Evolutionary conservation across 2,113 vertebrate genomes (phyloP).

Genomic region (Brevimyrus niger): DNA sequence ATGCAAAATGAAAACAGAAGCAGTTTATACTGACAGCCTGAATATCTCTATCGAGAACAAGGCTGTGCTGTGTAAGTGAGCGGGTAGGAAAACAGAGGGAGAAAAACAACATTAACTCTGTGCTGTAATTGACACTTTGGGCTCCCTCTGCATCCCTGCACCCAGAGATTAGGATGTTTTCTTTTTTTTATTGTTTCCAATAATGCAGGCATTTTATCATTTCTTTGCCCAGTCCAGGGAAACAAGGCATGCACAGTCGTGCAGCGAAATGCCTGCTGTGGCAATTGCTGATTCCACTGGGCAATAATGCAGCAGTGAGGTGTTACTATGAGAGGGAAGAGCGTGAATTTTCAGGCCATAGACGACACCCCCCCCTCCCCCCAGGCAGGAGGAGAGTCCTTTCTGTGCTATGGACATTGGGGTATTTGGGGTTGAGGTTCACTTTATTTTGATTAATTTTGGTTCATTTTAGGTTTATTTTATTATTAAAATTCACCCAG

Average conservation of each 20-base stretch:
- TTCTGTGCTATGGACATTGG: slow-evolving; percentile 47
- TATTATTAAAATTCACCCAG: slow-evolving; percentile 18
- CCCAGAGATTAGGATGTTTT: slow-evolving; percentile 58
- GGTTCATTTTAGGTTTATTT: slow-evolving; percentile 40
- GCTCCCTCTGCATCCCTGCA: slow-evolving; percentile 49
- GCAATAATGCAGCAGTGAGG: background rate
- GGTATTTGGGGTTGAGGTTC: slow-evolving; percentile 34
- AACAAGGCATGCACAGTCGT: background rate
- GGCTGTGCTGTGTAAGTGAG: slow-evolving; percentile 82
- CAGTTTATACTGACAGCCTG: slow-evolving; percentile 99
- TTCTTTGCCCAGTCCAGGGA: background rate
- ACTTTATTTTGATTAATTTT: slow-evolving; percentile 38
- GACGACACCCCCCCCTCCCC: background rate
- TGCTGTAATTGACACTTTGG: slow-evolving; percentile 65
- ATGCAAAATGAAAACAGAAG: slow-evolving; percentile 99
- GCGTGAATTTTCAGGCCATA: background rate
- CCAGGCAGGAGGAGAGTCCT: slow-evolving; percentile 41
- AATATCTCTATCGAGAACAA: slow-evolving; percentile 99
- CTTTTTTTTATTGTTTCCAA: slow-evolving; percentile 39
- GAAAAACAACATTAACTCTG: slow-evolving; percentile 53
- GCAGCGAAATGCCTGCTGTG: background rate
- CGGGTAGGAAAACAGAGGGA: slow-evolving; percentile 46
- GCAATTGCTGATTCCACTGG: background rate
- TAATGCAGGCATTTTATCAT: background rate
- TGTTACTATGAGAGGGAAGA: background rate